A percentile compares a stretch with the other conserved stretches of the same genome.
Conservation (phyloP, 2,888 invertebrate species). For the Agrotis ipsilon region DNA sequence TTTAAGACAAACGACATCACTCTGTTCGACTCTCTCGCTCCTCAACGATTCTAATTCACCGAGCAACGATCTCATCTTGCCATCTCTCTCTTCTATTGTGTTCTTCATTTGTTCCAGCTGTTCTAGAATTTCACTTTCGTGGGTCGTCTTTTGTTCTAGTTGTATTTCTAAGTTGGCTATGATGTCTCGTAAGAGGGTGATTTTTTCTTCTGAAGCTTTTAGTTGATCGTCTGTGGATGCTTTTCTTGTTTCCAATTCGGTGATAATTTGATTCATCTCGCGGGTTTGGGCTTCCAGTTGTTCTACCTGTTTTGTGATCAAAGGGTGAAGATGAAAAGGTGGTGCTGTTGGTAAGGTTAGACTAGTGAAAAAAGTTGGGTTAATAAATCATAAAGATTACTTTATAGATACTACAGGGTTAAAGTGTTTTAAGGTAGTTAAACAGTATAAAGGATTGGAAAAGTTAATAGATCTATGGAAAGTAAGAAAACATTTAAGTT, state of each 20-base stretch:
- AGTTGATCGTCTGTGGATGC: conserved; percentile 93
- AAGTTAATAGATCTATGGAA: background rate
- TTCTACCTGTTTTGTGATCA: conserved; percentile 92
- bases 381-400: background rate
- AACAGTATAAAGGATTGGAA: too few relatives aligned
- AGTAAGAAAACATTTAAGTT: background rate
- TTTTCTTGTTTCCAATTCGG: conserved; percentile 92
- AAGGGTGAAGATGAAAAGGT: conserved; percentile 35
- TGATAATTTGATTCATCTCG: conserved; percentile 92
- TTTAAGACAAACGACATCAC: conserved; percentile 79
- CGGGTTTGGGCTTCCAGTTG: conserved; percentile 94
- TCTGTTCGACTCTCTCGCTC: conserved; percentile 84
- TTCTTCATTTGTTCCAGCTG: conserved; percentile 91
- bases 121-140: conserved; percentile 92
- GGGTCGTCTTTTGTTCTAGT: conserved; percentile 92
- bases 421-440: too few relatives aligned
- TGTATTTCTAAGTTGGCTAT: conserved; percentile 95
- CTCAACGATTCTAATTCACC: conserved; percentile 90
- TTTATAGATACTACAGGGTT: background rate
- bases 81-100: conserved; percentile 90
- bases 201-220: conserved; percentile 94
- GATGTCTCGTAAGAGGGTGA: conserved; percentile 94
- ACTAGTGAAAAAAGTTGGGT: background rate
- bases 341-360: background rate
- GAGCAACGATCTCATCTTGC: conserved; percentile 89